These are phyloP conservation scores for Bucorvus abyssinicus DNA, from an alignment of 2,797 vertebrate species.

Conservation along the genomic window DNA sequence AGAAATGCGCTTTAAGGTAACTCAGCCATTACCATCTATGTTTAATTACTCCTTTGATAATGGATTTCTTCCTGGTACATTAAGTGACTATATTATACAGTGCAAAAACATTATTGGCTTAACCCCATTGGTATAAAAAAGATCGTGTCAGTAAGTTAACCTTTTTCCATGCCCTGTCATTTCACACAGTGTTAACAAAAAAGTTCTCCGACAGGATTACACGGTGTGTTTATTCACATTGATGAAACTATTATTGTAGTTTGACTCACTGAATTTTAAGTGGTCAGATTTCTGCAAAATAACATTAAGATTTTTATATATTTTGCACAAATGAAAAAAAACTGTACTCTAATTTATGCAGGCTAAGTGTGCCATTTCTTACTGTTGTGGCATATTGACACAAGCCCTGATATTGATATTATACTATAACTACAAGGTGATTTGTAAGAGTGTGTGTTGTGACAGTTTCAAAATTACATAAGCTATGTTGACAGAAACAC, in stretches of 20 bases:
- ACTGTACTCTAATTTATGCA: no score
- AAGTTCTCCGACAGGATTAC: not conserved
- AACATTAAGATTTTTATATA: not conserved
- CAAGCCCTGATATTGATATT: not conserved
- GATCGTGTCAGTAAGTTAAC: not conserved
- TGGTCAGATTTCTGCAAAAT: not conserved
- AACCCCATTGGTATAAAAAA: not conserved
- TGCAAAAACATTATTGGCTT: not conserved
- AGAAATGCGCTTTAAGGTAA: not conserved
- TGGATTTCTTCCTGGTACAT: not conserved
- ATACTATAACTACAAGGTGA: not conserved
- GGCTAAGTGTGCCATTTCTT: not conserved
- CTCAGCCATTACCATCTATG: not conserved
- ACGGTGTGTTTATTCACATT: not conserved
- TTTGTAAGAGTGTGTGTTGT: not conserved
- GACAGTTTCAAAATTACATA: not conserved
- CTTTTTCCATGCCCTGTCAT: not conserved
- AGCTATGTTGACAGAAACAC: rapidly evolving
- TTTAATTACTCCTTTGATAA: constrained; percentile 12
- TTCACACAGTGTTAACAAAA: not conserved
- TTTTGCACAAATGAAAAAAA: not conserved
- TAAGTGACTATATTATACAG: not conserved
- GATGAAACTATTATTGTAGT: not conserved
- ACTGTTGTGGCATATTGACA: not conserved
- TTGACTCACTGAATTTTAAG: not conserved